Evolutionary conservation across 2,888 invertebrate species (phyloP), one percentile per base, ranked within the genome.

Genomic region (Pachliopta kotzebuea): DNA sequence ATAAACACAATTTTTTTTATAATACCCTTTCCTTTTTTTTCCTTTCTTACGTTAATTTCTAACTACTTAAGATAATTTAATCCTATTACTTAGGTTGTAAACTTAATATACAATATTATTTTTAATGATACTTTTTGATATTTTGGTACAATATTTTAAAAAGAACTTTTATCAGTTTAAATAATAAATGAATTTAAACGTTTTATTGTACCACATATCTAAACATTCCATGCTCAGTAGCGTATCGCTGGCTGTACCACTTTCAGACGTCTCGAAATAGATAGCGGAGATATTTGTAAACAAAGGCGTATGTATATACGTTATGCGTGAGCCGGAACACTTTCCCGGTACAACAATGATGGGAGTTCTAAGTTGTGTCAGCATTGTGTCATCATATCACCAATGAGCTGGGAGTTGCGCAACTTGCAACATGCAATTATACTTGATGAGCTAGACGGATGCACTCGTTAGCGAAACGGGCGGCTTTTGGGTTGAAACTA

Each of bases 291-390:
- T 64, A 63, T 60, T 60, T 56, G 63, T 67, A 63, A 57, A 62
- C 66, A 66, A 60, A 62, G 56, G 59, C 49, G n/a, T 8, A 37
- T 21, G 21, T n/a, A 37, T 59, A 49, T 45, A 45, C 45, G 37
- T 50, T 56, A 42, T 9, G 55, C 54, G 58, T 55, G 59, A 59
- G 20, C 52, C 37, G 53, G 23, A 37, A 59, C 42, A 55, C 57
- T 63, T 60, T 65, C 65, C 23, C 60, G 56, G 37, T 24, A 29
- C 29, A 50, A 62, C 66, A 66, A 66, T 66, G 59, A 54, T 63
- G 62, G 56, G 66, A 66, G 59, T 21, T 50, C 1, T 17, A 21
- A 20, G 56, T 60, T 56, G 64, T 60, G 49, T 64, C 64, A 60
- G 55, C 56, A 20, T 23, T 49, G 64, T 55, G n/a, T 18, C 21